Base-by-base conservation (phyloP, 2,113 vertebrate species). In the Pyrgilauda ruficollis region DNA sequence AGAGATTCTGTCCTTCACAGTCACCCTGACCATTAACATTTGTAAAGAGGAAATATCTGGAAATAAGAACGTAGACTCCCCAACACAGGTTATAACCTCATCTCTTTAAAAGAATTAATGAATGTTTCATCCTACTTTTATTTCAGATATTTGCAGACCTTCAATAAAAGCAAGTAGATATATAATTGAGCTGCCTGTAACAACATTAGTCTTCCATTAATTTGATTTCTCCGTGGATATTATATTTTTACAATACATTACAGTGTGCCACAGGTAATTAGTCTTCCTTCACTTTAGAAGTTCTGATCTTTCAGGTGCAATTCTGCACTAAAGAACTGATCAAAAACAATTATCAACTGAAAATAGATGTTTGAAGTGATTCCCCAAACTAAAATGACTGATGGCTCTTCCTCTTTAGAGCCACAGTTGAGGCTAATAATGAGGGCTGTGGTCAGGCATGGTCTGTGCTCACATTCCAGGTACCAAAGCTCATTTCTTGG, bases 121-220 rank as follows among this genome's bases (percentile, higher is more conserved):
- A 69, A 74, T 83, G 30, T 85, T 85, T 93, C 49, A 80, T 93
- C 50, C 79, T 46, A 18, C 16, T 87, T 89, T 82, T 84, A 41
- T 85, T 85, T 79, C 84, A 82, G 41, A 39, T 68, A 79, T 62
- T 84, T 82, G 69, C 64, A 93, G 84, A 59, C 24, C 43, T 89
- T 76, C 89, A 62, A 43, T 91, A 87, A 95, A 87, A 92, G 49
- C 27, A 72, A 93, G n/a, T 47, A 73, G 49, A 50, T 69, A 27
- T 33, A 23, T 53, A 93, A 87, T 90, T 83, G 67, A 87, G 33
- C 59, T 96, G 66, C 67, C 55, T 85, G 87, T 87, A 95, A 96
- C 49, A 89, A 62, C 81, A 93, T 95, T 87, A 95, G 91, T 94
- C 63, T 95, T 96, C 76, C 70, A 96, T 92, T 93, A 91, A 91